Percentiles rank a stretch among this genome's conserved stretches.
phyloP scores from a whole-genome alignment of 2,113 vertebrate species.

The Haplochromis burtoni region DNA sequence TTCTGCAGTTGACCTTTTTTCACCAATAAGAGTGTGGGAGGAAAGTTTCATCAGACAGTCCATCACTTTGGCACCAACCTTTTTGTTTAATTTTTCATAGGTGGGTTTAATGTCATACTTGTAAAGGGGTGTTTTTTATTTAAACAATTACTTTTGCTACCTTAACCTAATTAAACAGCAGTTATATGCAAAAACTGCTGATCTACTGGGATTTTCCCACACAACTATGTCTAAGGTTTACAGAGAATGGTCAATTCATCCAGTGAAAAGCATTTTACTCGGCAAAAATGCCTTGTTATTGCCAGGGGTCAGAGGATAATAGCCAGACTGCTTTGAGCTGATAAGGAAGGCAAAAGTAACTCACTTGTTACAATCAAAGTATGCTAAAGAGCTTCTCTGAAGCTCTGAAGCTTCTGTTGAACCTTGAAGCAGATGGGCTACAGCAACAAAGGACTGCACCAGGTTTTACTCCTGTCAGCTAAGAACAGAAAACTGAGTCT shows the following conservation, averaged over 20 bases:
- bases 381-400: accelerated
- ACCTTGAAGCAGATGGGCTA: background rate
- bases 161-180: background rate
- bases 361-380: background rate
- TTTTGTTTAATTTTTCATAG: background rate
- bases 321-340: background rate
- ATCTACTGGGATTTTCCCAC: background rate
- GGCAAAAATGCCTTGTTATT: background rate
- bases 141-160: background rate
- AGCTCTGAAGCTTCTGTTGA: background rate
- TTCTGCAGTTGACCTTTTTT: background rate
- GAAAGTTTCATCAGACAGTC: background rate
- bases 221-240: background rate
- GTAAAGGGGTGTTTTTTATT: background rate
- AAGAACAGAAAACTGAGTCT: background rate
- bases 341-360: background rate
- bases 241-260: background rate
- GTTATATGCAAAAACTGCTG: background rate
- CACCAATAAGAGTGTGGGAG: background rate
- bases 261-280: background rate
- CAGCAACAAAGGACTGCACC: background rate
- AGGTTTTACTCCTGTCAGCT: background rate
- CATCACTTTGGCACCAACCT: no score
- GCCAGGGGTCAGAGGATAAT: background rate
- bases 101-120: background rate